Conservation (phyloP, 2,888 invertebrate species). For the Xanthorhoe spadicearia region DNA sequence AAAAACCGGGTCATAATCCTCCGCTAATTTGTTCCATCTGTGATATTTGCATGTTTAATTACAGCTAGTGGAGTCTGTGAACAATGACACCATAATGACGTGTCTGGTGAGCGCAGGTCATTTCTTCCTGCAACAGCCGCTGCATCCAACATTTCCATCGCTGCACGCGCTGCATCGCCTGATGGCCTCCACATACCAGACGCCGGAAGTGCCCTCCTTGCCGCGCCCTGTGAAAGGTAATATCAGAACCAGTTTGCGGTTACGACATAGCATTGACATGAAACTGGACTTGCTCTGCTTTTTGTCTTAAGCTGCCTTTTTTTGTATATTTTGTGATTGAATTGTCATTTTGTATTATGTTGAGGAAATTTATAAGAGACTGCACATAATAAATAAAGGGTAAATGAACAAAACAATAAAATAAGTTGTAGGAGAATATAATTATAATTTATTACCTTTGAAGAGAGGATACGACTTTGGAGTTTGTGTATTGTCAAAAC, state of each 20-base stretch:
- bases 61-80: constrained; percentile 94
- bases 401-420: too few species aligned
- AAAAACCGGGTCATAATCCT: background rate
- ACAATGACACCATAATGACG: constrained; percentile 96
- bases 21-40: background rate
- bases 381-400: background rate
- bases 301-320: constrained; percentile 24
- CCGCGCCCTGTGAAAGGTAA: constrained; percentile 92
- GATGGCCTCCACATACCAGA: constrained; percentile 93
- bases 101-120: constrained; percentile 94
- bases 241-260: constrained; percentile 39
- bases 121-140: constrained; percentile 97
- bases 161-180: constrained; percentile 91
- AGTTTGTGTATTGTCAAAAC: too few species aligned
- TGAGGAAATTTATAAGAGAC: background rate
- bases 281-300: constrained; percentile 41
- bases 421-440: too few species aligned
- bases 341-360: background rate
- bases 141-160: constrained; percentile 96
- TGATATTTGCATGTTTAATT: constrained; percentile 68
- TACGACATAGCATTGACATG: constrained; percentile 40
- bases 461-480: too few species aligned
- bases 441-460: too few species aligned
- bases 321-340: constrained; percentile 19
- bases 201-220: constrained; percentile 90